These are phyloP conservation scores for Lapara coniferarum DNA, from an alignment of 2,888 invertebrate species.

Conservation along the genomic window DNA sequence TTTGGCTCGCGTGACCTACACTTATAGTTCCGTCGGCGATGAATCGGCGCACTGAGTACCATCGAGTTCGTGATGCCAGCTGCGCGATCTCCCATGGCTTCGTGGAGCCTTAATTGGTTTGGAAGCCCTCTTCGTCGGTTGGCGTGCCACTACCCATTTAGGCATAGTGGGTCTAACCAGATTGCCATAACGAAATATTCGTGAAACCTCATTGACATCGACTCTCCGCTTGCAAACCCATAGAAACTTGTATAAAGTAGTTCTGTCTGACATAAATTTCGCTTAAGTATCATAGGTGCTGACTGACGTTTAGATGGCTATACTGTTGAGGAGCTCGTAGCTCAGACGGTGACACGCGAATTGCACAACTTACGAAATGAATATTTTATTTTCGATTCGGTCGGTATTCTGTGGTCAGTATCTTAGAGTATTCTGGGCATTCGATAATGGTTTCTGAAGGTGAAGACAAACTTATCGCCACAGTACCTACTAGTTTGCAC, in stretches of 20 bases:
- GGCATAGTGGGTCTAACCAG: slow-evolving; percentile 77
- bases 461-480: no score
- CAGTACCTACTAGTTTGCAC: no score
- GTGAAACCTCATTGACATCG: slow-evolving; percentile 70
- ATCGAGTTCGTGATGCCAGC: slow-evolving; percentile 80
- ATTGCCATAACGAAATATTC: slow-evolving; percentile 78
- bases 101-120: slow-evolving; percentile 81
- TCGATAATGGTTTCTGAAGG: no score
- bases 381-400: no score
- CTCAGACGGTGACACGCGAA: background rate
- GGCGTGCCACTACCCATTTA: slow-evolving; percentile 76
- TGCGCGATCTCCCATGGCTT: slow-evolving; percentile 77
- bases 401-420: no score
- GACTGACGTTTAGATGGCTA: slow-evolving; percentile 46
- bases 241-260: slow-evolving; percentile 58
- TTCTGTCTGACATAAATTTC: slow-evolving; percentile 58
- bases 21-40: slow-evolving; percentile 61
- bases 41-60: slow-evolving; percentile 75
- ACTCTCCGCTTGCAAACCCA: slow-evolving; percentile 53
- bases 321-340: background rate
- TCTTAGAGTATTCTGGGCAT: no score
- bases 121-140: slow-evolving; percentile 79
- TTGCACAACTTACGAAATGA: background rate
- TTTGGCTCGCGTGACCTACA: slow-evolving; percentile 67
- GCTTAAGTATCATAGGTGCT: slow-evolving; percentile 65